Evolutionary conservation across 2,797 vertebrate genomes (phyloP).

Genomic region (Chloroceryle amazona): DNA sequence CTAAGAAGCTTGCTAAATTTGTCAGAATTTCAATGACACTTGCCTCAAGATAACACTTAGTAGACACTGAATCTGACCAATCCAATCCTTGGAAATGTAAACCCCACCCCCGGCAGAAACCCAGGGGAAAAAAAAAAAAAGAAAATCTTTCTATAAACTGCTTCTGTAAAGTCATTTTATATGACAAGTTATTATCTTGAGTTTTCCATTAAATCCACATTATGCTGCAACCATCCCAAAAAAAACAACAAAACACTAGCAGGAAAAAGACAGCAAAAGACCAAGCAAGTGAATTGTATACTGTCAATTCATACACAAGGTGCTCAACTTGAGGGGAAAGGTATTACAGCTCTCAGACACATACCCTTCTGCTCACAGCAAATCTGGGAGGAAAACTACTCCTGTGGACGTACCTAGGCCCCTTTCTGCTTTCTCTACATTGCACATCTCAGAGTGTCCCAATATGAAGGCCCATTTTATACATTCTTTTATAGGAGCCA

Average conservation of each 20-base stretch:
- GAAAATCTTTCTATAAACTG: neutral
- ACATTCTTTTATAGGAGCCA: neutral
- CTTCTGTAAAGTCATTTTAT: neutral
- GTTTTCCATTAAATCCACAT: neutral
- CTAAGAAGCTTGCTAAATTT: neutral
- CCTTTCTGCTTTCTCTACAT: neutral
- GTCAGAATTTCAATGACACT: neutral
- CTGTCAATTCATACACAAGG: neutral
- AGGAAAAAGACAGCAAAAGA: neutral
- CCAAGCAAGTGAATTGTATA: neutral
- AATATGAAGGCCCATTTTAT: neutral
- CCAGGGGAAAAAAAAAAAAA: neutral
- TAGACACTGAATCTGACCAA: neutral
- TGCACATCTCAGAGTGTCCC: neutral
- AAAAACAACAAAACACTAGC: neutral
- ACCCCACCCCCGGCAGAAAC: neutral
- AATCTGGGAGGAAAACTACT: neutral
- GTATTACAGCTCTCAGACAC: neutral
- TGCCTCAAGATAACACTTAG: rapidly evolving
- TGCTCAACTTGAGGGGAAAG: neutral
- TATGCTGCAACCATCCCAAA: neutral
- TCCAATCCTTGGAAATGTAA: neutral
- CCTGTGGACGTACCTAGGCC: too few relatives aligned
- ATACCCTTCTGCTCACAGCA: neutral
- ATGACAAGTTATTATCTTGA: neutral